Evolutionary conservation across 2,113 vertebrate genomes (phyloP).

Genomic region (Willisornis vidua): DNA sequence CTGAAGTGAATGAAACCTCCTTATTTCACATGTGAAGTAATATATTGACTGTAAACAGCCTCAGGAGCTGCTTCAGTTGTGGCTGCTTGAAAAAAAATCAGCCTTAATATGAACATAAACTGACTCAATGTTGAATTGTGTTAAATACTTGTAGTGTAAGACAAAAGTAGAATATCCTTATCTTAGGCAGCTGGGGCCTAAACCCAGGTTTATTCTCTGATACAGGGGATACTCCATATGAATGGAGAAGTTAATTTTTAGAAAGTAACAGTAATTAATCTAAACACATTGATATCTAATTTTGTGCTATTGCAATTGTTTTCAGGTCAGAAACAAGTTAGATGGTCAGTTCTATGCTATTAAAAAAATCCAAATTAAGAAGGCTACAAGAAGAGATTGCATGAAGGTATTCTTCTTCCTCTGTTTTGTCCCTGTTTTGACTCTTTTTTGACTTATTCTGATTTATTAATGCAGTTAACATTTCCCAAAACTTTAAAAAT

Average conservation of each 20-base stretch:
- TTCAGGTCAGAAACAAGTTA: constrained; percentile 93
- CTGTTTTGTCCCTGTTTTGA: not conserved
- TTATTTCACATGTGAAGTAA: not conserved
- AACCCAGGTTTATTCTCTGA: not conserved
- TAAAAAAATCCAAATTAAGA: constrained; percentile 96
- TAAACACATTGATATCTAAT: not conserved
- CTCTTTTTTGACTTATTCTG: not conserved
- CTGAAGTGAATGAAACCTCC: not conserved
- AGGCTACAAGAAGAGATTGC: constrained; percentile 89
- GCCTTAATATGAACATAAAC: not conserved
- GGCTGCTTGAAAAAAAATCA: not conserved
- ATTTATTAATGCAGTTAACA: not conserved
- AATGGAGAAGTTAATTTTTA: not conserved
- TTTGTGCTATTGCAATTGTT: not conserved
- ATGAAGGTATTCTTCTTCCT: constrained; percentile 84
- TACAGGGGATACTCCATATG: not conserved
- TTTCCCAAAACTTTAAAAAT: not conserved
- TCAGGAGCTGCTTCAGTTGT: not conserved
- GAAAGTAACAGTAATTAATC: not conserved
- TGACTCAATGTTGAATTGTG: not conserved
- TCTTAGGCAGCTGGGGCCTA: not conserved
- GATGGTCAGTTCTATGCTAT: constrained; percentile 94
- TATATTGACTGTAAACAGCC: not conserved
- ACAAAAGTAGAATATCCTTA: not conserved
- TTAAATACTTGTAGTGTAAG: not conserved